phyloP scores from a whole-genome alignment of 2,888 invertebrate species.

The Nomada goodeniana region DNA sequence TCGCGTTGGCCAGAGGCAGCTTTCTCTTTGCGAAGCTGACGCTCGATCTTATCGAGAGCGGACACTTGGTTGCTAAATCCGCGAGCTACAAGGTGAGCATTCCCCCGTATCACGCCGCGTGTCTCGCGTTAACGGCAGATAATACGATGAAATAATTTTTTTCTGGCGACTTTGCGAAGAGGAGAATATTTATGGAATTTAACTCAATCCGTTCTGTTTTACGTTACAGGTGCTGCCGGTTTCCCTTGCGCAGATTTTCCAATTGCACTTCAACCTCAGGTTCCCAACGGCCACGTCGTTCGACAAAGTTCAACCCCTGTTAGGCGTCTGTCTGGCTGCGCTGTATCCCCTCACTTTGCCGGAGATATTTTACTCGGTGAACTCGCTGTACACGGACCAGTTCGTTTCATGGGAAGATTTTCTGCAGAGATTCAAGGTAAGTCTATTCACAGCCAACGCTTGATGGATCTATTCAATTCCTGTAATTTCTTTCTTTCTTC shows the following conservation, averaged over 20 bases:
- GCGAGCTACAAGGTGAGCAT: conserved; percentile 92
- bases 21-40: conserved; percentile 96
- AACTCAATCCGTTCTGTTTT: background rate
- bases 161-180: too few relatives aligned
- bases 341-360: conserved; percentile 94
- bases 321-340: conserved; percentile 96
- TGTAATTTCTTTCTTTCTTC: background rate
- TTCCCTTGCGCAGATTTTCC: conserved; percentile 94
- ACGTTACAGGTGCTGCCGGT: conserved; percentile 89
- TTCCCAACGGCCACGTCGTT: conserved; percentile 96
- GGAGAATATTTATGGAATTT: too few relatives aligned
- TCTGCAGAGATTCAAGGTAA: conserved; percentile 92
- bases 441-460: conserved; percentile 7
- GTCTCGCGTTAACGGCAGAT: conserved; percentile 12
- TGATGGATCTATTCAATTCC: background rate
- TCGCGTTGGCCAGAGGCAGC: conserved; percentile 93
- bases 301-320: conserved; percentile 94
- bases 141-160: background rate
- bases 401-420: conserved; percentile 96
- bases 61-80: conserved; percentile 96
- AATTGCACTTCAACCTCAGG: conserved; percentile 95
- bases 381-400: conserved; percentile 92
- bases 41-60: conserved; percentile 95
- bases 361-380: conserved; percentile 97
- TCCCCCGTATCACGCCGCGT: background rate